Evolutionary conservation across 2,797 vertebrate species (phyloP), one percentile per base, ranked within the genome.

Genomic region (Falco concolor): DNA sequence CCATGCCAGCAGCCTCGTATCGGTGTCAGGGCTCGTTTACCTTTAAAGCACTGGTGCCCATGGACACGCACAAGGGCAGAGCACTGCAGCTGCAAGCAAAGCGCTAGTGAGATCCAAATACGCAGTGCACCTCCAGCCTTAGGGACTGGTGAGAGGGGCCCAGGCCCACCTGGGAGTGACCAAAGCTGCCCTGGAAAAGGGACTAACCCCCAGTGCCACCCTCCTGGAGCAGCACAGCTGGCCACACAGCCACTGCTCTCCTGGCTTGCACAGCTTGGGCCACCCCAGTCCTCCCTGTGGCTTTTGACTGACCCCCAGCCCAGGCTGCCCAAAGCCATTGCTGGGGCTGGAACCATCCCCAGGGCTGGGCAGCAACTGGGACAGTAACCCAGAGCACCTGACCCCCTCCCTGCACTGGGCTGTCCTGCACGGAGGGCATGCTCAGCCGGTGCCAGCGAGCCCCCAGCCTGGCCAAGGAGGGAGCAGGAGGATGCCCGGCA

Each of bases 241-340:
- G 67, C 21, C 5, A 1, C 56, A 14, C 8, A 47, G 10, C 34
- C 4, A 0, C 72, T 38, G 61, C 32, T 63, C 28, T 47, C 42
- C n/a, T 5, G 8, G 28, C n/a, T 18, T 4, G 44, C 40, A 10
- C 59, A 44, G 44, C 49, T 38, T 0, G 0, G 6, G 45, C 6
- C 65, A 64, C 45, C 12, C 20, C 0, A 0, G 8, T 4, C n/a
- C 57, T 20, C 15, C 12, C 19, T 0, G 0, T 2, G 6, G 16
- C 52, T 65, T 70, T 36, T 1, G 2, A 28, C 44, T n/a, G 30
- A 16, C 14, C 15, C 27, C 27, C 38, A 63, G 42, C 32, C 42
- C 36, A 36, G 28, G 9, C 25, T 50, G 21, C 44, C 21, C 56
- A 45, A 14, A 27, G 2, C 13, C 28, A 17, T 23, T 36, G 22